Evolutionary conservation across 2,113 vertebrate genomes (phyloP).

Genomic region (Varanus salvator): DNA sequence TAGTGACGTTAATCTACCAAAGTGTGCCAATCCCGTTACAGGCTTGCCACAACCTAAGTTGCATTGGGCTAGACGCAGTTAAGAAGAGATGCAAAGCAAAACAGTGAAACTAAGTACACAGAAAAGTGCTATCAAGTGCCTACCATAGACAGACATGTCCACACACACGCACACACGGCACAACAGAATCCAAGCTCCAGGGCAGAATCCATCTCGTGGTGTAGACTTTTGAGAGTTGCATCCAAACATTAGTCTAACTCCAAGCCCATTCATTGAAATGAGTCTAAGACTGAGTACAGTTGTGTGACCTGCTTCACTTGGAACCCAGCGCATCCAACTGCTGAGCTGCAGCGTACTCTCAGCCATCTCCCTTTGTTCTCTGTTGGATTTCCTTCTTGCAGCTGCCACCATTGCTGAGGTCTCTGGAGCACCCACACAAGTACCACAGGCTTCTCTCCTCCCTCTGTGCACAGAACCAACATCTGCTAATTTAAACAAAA

Average conservation of each 20-base stretch:
- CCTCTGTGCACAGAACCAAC: background rate
- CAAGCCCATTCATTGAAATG: too few species aligned
- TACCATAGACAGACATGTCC: conserved; percentile 36
- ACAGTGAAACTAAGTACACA: conserved; percentile 55
- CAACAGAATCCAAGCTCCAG: too few species aligned
- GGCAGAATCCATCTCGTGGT: background rate
- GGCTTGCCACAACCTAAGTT: background rate
- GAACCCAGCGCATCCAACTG: background rate
- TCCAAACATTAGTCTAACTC: too few species aligned
- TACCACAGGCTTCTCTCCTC: too few species aligned
- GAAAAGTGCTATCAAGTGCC: conserved; percentile 69
- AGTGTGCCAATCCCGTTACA: background rate
- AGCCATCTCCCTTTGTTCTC: background rate
- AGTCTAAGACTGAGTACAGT: too few species aligned
- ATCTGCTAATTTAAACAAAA: background rate
- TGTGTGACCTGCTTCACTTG: background rate
- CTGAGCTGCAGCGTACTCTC: too few species aligned
- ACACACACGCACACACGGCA: background rate
- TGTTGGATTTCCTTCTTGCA: background rate
- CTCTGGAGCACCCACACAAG: background rate
- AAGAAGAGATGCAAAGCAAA: conserved; percentile 46
- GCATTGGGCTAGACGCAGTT: background rate
- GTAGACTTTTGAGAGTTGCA: background rate
- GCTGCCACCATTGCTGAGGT: background rate
- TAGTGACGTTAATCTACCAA: conserved; percentile 3